These are phyloP conservation scores for Beaufortia kweichowensis DNA, from an alignment of 2,113 vertebrate genomes.

Conservation along the genomic window DNA sequence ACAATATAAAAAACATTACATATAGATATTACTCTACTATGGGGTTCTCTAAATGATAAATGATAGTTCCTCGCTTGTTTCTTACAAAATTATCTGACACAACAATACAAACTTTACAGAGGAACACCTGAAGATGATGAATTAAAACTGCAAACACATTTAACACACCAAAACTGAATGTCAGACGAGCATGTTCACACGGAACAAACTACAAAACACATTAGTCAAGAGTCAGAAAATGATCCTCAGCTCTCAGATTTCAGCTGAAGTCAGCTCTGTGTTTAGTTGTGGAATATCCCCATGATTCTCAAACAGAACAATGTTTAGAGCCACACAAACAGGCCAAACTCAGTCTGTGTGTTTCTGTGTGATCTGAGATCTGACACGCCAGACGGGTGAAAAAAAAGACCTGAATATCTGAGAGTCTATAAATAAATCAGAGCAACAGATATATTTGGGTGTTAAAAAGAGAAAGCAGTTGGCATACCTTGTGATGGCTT, in stretches of 20 bases:
- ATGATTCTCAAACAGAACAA: not conserved
- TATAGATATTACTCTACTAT: too few relatives aligned
- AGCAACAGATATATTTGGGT: not conserved
- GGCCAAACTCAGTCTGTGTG: not conserved
- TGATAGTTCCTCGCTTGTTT: not conserved
- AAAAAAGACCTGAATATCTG: not conserved
- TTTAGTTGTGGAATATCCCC: not conserved
- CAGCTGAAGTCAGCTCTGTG: constrained; percentile 8
- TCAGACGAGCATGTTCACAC: not conserved
- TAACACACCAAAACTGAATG: not conserved
- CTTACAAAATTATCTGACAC: too few relatives aligned
- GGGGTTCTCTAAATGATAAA: not conserved
- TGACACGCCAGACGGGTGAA: not conserved
- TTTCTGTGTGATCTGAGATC: not conserved
- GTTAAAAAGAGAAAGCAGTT: not conserved
- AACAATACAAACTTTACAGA: not conserved
- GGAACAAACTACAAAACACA: constrained; percentile 15
- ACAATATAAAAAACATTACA: too few relatives aligned
- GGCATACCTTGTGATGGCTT: constrained; percentile 58
- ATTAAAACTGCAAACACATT: not conserved
- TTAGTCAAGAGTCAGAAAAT: constrained; percentile 15
- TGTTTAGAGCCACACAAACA: not conserved
- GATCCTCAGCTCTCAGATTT: constrained; percentile 34
- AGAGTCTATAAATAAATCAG: constrained; percentile 48
- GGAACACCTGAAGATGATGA: not conserved